Evolutionary conservation across 2,113 vertebrate genomes (phyloP).

Genomic region (Embiotoca jacksoni): DNA sequence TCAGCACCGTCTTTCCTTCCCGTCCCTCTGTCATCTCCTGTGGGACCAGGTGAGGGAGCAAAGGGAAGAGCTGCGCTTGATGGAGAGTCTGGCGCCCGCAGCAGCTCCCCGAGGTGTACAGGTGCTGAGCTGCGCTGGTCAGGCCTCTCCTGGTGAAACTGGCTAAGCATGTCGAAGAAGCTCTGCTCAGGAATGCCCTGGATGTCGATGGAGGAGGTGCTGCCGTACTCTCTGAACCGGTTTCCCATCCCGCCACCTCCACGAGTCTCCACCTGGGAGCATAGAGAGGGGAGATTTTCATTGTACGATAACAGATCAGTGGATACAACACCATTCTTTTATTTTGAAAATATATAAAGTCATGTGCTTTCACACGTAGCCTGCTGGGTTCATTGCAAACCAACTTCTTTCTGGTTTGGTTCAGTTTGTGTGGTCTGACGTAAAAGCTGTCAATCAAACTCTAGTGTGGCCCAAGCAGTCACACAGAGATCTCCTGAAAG

Average conservation of each 20-base stretch:
- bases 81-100: slow-evolving; percentile 55
- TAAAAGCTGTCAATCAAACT: too few relatives aligned
- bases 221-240: slow-evolving; percentile 93
- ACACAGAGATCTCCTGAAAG: neutral
- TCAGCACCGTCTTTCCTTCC: slow-evolving; percentile 77
- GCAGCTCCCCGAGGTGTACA: slow-evolving; percentile 75
- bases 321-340: slow-evolving; percentile 1
- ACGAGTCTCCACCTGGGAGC: slow-evolving; percentile 65
- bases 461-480: neutral
- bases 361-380: neutral
- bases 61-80: slow-evolving; percentile 24
- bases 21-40: slow-evolving; percentile 56
- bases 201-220: slow-evolving; percentile 95
- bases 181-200: slow-evolving; percentile 92
- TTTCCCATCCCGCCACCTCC: slow-evolving; percentile 66
- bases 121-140: slow-evolving; percentile 77
- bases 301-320: neutral
- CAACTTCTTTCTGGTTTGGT: neutral
- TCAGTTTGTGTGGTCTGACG: too few relatives aligned
- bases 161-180: slow-evolving; percentile 91
- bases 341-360: neutral
- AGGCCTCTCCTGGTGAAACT: slow-evolving; percentile 87
- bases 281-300: slow-evolving; percentile 8
- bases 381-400: neutral
- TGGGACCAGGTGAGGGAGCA: slow-evolving; percentile 53